Conservation (phyloP, 2,888 invertebrate genomes). For the Hesperia comma region DNA sequence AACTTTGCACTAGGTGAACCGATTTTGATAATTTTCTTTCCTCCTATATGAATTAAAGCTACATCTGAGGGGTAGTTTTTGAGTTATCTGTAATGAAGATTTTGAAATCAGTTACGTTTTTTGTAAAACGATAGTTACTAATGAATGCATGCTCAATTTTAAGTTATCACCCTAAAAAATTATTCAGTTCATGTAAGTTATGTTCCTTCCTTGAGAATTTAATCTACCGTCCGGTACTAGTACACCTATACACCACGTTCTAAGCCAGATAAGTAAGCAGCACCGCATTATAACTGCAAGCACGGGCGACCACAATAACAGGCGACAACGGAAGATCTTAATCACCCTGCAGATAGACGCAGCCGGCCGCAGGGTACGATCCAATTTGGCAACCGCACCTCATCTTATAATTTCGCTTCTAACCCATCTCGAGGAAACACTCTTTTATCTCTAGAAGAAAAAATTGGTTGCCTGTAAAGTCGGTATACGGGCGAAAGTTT, state of each 20-base stretch:
- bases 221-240: not conserved
- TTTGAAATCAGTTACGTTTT: no score
- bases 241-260: not conserved
- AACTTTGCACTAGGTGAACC: no score
- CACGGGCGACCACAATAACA: constrained; percentile 17
- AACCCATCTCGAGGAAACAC: constrained; percentile 21
- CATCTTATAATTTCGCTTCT: constrained; percentile 29
- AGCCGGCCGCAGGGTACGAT: constrained; percentile 32
- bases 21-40: no score
- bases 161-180: no score
- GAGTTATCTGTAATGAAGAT: no score
- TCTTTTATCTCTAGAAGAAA: not conserved
- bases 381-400: constrained; percentile 33
- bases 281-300: not conserved
- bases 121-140: no score
- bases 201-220: not conserved
- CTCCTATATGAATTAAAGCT: no score
- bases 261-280: constrained; percentile 15
- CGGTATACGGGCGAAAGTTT: no score
- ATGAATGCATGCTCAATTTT: no score
- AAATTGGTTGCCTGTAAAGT: no score
- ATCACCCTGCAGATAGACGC: constrained; percentile 33
- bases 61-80: no score
- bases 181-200: no score
- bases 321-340: constrained; percentile 36